Percentiles rank a stretch among this genome's conserved stretches.
These are phyloP conservation scores for Caenorhabditis sp. DNA, from an alignment of 2,888 invertebrate species.

Conservation along the genomic window DNA sequence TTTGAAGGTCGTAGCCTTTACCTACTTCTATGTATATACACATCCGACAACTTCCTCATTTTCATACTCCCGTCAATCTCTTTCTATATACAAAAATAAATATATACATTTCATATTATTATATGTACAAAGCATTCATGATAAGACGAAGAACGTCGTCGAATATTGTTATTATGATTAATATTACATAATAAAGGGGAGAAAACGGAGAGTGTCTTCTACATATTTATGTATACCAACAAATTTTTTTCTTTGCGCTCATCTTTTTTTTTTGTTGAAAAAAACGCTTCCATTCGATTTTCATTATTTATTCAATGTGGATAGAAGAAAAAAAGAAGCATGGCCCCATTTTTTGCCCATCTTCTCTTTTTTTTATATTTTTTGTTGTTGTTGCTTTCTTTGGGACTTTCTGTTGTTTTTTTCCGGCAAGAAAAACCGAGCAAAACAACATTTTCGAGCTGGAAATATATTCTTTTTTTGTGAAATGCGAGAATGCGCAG, in stretches of 20 bases:
- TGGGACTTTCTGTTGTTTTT: too few species aligned
- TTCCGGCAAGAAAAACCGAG: neutral
- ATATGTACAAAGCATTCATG: too few species aligned
- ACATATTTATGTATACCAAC: neutral
- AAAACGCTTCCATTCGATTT: constrained; percentile 15
- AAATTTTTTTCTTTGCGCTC: constrained; percentile 7
- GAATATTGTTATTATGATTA: neutral
- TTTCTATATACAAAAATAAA: neutral
- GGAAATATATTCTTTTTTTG: neutral
- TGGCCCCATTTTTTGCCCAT: neutral
- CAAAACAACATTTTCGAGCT: neutral
- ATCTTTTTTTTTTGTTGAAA: constrained; percentile 1
- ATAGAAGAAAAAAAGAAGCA: too few species aligned
- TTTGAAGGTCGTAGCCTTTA: neutral
- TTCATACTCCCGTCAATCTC: too few species aligned
- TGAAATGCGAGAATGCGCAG: neutral
- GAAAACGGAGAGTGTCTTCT: neutral
- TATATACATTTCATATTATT: neutral
- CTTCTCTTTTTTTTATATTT: constrained; percentile 4
- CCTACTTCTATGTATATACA: too few species aligned
- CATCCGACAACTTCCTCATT: too few species aligned
- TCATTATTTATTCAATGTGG: constrained; percentile 16
- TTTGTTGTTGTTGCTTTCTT: too few species aligned
- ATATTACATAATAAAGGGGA: neutral
- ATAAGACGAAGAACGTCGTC: neutral